Evolutionary conservation across 2,113 vertebrate genomes (phyloP), one percentile per base, ranked within the genome.

Genomic region (Jaculus jaculus): DNA sequence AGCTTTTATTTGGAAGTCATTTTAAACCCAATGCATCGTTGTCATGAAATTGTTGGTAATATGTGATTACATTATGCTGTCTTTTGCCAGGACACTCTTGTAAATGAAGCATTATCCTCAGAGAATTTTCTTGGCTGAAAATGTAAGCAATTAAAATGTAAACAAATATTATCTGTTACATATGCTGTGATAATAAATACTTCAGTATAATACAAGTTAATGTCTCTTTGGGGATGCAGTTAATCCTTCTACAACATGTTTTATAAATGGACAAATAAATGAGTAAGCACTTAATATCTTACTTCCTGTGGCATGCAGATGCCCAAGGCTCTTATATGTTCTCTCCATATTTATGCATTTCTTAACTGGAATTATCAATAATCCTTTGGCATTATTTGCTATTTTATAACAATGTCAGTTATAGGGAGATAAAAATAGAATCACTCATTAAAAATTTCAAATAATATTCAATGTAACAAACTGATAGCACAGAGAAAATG

Each of bases 121-220:
- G 98, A 98, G 98, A 54, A 98, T 97, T 98, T 98, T 98, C 98
- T 98, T 98, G 98, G 98, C 98, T 98, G 97, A 97, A 98, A 98
- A 97, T 98, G 96, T 97, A 96, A 98, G 98, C 97, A 98, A 98
- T 98, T 98, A 98, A 98, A 98, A 98, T 94, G 96, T 98, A 98
- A 98, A 98, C 97, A 98, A 98, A 98, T 98, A 98, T 98, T 98
- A 98, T 98, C 97, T 97, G 95, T 98, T 98, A 98, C 98, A 98
- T 98, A 98, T 98, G 98, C 96, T 97, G 96, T 96, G 97, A 97
- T 98, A 98, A 97, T 97, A 98, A 98, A 98, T 98, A 98, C 97
- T 98, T 98, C 97, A 97, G 89, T 97, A 97, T 98, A 98, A 98
- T 98, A 92, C 97, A 97, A 98, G 97, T 97, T 98, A 98, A 98